A percentile compares a stretch with the other conserved stretches of the same genome.
phyloP scores from a whole-genome alignment of 2,797 vertebrate species.

The Aphelocoma californica region DNA sequence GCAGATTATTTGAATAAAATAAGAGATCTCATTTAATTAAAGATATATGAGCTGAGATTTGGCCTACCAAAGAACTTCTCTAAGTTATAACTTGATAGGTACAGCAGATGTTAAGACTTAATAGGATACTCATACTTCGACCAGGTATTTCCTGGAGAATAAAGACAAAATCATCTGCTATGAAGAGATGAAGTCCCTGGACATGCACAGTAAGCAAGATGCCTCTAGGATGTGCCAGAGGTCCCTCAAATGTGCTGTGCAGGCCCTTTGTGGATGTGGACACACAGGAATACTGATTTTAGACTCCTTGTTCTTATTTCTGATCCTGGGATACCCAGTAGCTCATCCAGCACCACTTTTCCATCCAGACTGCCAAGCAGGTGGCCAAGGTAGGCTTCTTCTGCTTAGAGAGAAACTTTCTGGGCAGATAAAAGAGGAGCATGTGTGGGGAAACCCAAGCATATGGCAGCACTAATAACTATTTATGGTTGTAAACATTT shows the following conservation, averaged over 20 bases:
- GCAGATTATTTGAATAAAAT: background rate
- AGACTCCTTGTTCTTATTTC: background rate
- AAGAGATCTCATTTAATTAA: background rate
- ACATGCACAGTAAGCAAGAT: background rate
- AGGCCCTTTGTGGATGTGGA: background rate
- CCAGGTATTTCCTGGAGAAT: background rate
- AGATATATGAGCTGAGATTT: background rate
- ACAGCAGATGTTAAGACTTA: background rate
- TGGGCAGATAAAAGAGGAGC: background rate
- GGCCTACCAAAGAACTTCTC: background rate
- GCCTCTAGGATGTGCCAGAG: background rate
- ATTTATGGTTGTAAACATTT: background rate
- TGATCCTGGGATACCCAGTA: background rate
- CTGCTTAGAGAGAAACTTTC: background rate
- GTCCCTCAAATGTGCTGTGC: rapidly evolving
- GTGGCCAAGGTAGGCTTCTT: background rate
- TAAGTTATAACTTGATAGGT: background rate
- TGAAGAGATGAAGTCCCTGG: background rate
- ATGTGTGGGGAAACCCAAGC: background rate
- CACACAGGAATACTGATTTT: background rate
- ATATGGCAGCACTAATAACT: background rate
- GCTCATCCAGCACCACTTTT: background rate
- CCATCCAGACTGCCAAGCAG: background rate
- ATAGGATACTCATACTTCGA: background rate
- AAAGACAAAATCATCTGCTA: background rate